Conservation (phyloP, 30 jellyfish, hydroid and myxozoan genomes). For the Chrysaora quinquecirrha region DNA sequence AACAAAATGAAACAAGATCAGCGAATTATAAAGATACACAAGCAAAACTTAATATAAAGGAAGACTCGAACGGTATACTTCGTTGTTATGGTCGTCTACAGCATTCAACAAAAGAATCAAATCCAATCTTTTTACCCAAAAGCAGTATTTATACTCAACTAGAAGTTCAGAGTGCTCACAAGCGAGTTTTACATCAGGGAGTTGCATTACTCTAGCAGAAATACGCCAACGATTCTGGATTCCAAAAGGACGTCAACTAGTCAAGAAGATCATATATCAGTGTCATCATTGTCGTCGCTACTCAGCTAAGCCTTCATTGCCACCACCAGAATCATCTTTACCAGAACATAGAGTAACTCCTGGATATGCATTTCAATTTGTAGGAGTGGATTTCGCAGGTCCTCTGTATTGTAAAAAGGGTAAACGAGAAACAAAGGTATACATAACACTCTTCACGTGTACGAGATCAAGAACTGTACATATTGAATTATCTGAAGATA, state of each 20-base stretch:
- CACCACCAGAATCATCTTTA: conserved; percentile 6
- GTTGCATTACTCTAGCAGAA: neutral
- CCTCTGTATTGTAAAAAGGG: conserved; percentile 19
- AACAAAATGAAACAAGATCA: neutral
- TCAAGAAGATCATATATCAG: too few relatives aligned
- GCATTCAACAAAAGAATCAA: neutral
- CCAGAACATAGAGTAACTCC: conserved; percentile 28
- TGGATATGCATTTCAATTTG: conserved; percentile 25
- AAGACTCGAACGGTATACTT: neutral
- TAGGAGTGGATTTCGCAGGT: conserved; percentile 55
- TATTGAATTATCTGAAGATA: conserved; percentile 13
- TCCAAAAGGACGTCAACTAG: conserved; percentile 15
- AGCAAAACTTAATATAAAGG: neutral
- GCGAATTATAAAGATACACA: neutral
- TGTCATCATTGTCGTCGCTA: conserved; percentile 33
- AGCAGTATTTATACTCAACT: neutral
- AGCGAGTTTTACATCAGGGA: neutral
- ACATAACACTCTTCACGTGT: conserved; percentile 53
- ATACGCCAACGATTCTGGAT: neutral
- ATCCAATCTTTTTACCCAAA: neutral
- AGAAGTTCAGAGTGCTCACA: neutral
- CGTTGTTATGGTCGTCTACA: neutral
- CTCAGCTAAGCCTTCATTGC: conserved; percentile 23
- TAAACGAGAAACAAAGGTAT: neutral
- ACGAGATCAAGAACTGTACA: conserved; percentile 53